These are phyloP conservation scores for Zaprionus bogoriensis DNA, from an alignment of 2,888 invertebrate genomes.

Conservation along the genomic window DNA sequence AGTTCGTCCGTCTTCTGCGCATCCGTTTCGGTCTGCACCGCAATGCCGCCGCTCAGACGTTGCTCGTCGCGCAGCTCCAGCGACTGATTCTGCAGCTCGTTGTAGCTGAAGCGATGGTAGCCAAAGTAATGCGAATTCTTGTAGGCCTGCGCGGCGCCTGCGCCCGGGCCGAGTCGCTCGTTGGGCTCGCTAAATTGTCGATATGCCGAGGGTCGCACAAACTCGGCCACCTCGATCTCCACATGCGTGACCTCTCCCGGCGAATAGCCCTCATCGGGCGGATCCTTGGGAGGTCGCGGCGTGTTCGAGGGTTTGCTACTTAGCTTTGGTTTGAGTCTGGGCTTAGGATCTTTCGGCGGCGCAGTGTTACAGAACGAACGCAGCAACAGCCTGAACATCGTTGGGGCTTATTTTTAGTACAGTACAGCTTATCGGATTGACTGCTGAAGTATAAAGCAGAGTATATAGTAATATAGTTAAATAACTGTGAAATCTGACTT, in stretches of 20 bases:
- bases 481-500: no score
- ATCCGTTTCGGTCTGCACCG: constrained; percentile 19
- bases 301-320: constrained; percentile 48
- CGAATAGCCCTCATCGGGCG: constrained; percentile 68
- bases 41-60: constrained; percentile 23
- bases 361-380: no score
- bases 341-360: no score
- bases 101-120: constrained; percentile 78
- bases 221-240: constrained; percentile 50
- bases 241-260: constrained; percentile 59
- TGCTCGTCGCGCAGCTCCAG: constrained; percentile 57
- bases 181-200: constrained; percentile 56
- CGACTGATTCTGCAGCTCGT: constrained; percentile 55
- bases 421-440: no score
- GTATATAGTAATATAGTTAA: no score
- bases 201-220: constrained; percentile 63
- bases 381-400: background rate
- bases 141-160: constrained; percentile 58
- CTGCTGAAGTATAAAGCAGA: no score
- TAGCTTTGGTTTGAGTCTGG: background rate
- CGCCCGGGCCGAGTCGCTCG: constrained; percentile 76
- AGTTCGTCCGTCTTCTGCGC: constrained; percentile 9
- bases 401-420: no score
- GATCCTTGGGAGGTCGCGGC: constrained; percentile 77
- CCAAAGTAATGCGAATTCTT: constrained; percentile 78